A percentile compares a stretch with the other conserved stretches of the same genome.
Conservation (phyloP, 2,797 vertebrate species). For the Ambastaia sidthimunki region DNA sequence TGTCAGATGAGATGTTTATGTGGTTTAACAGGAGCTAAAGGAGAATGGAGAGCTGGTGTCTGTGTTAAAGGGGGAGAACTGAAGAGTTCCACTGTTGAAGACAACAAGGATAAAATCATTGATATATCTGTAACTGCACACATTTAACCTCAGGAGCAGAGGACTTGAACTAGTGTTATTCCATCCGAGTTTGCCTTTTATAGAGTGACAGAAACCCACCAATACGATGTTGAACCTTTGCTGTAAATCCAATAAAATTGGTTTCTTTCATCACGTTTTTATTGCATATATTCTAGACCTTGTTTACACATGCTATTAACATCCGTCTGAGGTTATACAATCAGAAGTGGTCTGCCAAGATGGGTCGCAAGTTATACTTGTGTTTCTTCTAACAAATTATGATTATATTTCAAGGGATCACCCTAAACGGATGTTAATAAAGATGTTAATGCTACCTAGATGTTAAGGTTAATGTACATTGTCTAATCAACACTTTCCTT, state of each 20-base stretch:
- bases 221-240: background rate
- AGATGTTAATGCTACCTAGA: too few species aligned
- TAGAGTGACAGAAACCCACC: background rate
- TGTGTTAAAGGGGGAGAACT: conserved; percentile 71
- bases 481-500: background rate
- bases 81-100: conserved; percentile 14
- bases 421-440: too few species aligned
- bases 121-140: conserved; percentile 9
- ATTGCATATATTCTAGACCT: background rate
- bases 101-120: background rate
- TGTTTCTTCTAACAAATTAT: too few species aligned
- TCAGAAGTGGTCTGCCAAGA: background rate
- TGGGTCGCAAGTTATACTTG: too few species aligned
- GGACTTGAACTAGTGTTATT: conserved; percentile 18
- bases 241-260: conserved; percentile 52
- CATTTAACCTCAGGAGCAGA: conserved; percentile 29
- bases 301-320: background rate
- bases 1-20: background rate
- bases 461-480: background rate
- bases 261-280: background rate
- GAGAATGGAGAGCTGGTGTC: conserved; percentile 77
- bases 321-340: background rate
- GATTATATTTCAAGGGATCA: too few species aligned
- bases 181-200: background rate
- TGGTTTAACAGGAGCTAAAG: conserved; percentile 73